Conservation (phyloP, 2,113 vertebrate species). For the Brachypodius melanocephalos region DNA sequence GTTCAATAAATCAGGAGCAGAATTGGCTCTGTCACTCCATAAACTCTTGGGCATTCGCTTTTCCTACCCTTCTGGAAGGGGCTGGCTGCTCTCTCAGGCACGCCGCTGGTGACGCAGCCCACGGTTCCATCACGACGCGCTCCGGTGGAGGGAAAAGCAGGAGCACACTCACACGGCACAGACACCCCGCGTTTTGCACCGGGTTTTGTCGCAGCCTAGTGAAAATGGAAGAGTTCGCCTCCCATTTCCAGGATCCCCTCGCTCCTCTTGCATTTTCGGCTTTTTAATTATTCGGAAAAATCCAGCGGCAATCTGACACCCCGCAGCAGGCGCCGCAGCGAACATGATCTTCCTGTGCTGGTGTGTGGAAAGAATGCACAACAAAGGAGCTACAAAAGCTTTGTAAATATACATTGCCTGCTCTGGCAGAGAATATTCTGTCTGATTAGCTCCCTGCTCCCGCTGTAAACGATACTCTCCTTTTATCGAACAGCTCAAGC, state of each 20-base stretch:
- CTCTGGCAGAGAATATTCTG: constrained; percentile 1
- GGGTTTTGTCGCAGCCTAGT: not conserved
- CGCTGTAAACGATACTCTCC: not conserved
- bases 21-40: constrained; percentile 59
- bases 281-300: not conserved
- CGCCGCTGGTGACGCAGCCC: constrained; percentile 16
- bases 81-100: constrained; percentile 26
- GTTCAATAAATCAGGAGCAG: constrained; percentile 64
- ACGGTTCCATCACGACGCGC: not conserved
- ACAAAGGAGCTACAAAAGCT: not conserved
- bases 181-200: not conserved
- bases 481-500: not conserved
- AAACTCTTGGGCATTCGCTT: constrained; percentile 63
- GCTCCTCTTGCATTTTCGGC: not conserved
- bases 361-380: not conserved
- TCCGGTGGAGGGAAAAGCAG: not conserved
- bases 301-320: not conserved
- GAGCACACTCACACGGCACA: not conserved
- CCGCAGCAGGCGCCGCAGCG: not conserved
- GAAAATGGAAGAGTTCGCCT: not conserved
- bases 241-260: not conserved
- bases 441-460: not conserved
- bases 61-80: constrained; percentile 46
- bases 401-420: constrained; percentile 5
- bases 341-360: constrained; percentile 16